These are phyloP conservation scores for Arctocebus calabarensis DNA, from an alignment of 2,797 vertebrate species.

Conservation along the genomic window DNA sequence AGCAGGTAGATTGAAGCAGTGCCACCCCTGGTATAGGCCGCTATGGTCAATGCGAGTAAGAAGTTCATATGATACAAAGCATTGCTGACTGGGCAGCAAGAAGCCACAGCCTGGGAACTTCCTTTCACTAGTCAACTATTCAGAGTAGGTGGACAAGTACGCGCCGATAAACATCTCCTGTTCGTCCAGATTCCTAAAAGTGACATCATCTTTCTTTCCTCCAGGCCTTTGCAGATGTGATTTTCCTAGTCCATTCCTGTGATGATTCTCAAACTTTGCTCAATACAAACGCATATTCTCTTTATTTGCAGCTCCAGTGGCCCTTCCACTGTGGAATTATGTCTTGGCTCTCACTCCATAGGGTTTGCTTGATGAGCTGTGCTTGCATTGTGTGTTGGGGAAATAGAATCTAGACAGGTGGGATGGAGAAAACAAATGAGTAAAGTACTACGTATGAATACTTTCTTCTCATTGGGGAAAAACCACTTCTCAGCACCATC, in stretches of 20 bases:
- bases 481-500: not conserved
- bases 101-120: not conserved
- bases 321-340: not conserved
- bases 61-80: not conserved
- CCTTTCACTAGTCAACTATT: not conserved
- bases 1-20: not conserved
- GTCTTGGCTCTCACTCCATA: not conserved
- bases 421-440: not conserved
- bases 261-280: not conserved
- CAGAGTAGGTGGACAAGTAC: not conserved
- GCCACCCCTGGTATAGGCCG: not conserved
- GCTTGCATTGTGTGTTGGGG: not conserved
- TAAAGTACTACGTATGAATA: not conserved
- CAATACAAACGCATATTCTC: not conserved
- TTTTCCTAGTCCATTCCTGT: not conserved
- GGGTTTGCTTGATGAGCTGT: not conserved
- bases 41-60: not conserved
- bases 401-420: not conserved
- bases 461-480: slow-evolving; percentile 8
- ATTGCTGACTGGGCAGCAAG: not conserved
- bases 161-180: not conserved
- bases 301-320: not conserved
- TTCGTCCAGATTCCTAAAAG: slow-evolving; percentile 12
- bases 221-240: not conserved
- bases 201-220: not conserved